phyloP scores from a whole-genome alignment of 1,140 invertebrate genomes.

The Drosophila nikananu region DNA sequence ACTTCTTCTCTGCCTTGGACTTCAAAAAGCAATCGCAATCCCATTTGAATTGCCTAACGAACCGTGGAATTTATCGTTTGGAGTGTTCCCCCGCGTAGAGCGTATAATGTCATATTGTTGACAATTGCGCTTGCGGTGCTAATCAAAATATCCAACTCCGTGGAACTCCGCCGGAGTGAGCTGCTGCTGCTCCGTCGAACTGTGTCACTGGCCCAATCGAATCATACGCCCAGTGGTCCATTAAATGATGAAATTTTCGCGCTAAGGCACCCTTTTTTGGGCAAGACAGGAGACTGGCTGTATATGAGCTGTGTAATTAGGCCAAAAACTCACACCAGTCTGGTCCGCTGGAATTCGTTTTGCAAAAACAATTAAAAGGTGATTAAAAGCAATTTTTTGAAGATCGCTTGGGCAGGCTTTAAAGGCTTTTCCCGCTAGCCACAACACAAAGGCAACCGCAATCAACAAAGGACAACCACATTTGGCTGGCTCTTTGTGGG shows the following conservation, averaged over 20 bases:
- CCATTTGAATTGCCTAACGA: slow-evolving; percentile 77
- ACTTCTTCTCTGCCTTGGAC: background rate
- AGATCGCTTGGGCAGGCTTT: slow-evolving; percentile 55
- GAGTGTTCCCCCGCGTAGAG: slow-evolving; percentile 3
- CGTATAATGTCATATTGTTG: slow-evolving; percentile 62
- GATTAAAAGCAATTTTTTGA: slow-evolving; percentile 74
- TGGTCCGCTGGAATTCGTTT: slow-evolving; percentile 56
- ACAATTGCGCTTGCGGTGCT: slow-evolving; percentile 64
- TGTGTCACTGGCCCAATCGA: slow-evolving; percentile 80
- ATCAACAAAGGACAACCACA: slow-evolving; percentile 51
- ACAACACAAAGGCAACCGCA: slow-evolving; percentile 40
- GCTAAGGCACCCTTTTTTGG: slow-evolving; percentile 18
- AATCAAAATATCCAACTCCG: slow-evolving; percentile 82
- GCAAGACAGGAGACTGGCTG: slow-evolving; percentile 1
- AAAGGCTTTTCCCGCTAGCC: slow-evolving; percentile 54
- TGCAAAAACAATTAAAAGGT: slow-evolving; percentile 82
- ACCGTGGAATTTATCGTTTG: slow-evolving; percentile 56
- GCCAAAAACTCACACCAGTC: slow-evolving; percentile 61
- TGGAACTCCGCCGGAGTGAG: slow-evolving; percentile 14
- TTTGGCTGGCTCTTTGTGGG: slow-evolving; percentile 25
- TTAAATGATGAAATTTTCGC: slow-evolving; percentile 77
- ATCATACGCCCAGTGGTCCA: slow-evolving; percentile 83
- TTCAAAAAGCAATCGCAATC: slow-evolving; percentile 66
- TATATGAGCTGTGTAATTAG: slow-evolving; percentile 66
- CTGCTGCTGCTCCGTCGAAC: slow-evolving; percentile 35